phyloP scores from a whole-genome alignment of 2,113 vertebrate species.

The Mastomys coucha region DNA sequence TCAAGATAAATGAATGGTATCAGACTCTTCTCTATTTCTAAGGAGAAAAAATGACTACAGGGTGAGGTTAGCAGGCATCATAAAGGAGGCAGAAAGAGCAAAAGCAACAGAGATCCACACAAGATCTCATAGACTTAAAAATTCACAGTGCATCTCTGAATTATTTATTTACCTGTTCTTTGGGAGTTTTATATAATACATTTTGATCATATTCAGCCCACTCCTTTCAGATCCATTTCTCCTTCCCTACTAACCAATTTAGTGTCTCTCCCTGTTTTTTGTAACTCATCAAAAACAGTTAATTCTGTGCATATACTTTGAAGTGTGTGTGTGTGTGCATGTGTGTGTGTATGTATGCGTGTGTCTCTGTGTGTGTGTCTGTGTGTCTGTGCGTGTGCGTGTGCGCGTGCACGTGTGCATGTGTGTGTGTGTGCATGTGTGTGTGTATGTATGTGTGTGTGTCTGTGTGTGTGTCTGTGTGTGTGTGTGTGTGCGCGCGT shows the following conservation, averaged over 20 bases:
- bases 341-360: too few species aligned
- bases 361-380: too few species aligned
- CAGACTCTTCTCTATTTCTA: neutral
- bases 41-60: neutral
- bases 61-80: neutral
- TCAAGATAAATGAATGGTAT: conserved; percentile 6
- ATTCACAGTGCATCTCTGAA: neutral
- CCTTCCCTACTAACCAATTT: neutral
- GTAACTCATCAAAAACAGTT: neutral
- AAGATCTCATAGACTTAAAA: conserved; percentile 22
- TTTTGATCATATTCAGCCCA: neutral
- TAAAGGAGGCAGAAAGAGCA: neutral
- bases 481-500: too few species aligned
- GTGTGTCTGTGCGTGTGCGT: neutral
- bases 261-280: neutral
- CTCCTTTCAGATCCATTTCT: neutral
- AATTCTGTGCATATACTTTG: neutral
- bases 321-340: too few species aligned
- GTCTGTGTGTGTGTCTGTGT: too few species aligned
- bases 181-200: neutral
- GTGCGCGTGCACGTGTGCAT: too few species aligned
- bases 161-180: neutral
- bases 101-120: neutral
- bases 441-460: too few species aligned
- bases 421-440: too few species aligned